phyloP scores from a whole-genome alignment of 2,888 invertebrate species.

The Molanna angustata region DNA sequence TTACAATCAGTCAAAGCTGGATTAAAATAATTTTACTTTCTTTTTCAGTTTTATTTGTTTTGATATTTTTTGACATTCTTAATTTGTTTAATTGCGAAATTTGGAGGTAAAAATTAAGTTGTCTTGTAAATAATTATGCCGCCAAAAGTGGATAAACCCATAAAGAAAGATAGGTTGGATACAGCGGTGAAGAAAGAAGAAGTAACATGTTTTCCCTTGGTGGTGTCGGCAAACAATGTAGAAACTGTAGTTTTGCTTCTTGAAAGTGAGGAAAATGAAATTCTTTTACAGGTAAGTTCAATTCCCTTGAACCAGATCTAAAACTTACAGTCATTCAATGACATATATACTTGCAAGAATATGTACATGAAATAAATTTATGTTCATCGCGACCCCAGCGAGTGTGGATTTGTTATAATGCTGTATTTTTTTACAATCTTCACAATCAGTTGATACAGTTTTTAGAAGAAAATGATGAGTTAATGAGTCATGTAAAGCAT shows the following conservation, averaged over 20 bases:
- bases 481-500: too few species aligned
- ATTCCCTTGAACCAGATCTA: background rate
- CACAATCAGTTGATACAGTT: too few species aligned
- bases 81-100: too few species aligned
- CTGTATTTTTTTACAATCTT: too few species aligned
- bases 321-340: background rate
- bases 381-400: too few species aligned
- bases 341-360: background rate
- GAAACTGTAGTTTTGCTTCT: conserved; percentile 48
- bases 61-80: too few species aligned
- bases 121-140: background rate
- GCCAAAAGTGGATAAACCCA: conserved; percentile 9
- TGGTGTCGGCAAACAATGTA: conserved; percentile 44
- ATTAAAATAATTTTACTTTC: too few species aligned
- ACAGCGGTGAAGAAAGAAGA: conserved; percentile 13
- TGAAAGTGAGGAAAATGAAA: conserved; percentile 46
- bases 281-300: conserved; percentile 50
- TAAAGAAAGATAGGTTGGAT: conserved; percentile 14
- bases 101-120: background rate
- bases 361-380: background rate
- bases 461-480: too few species aligned
- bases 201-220: conserved; percentile 11
- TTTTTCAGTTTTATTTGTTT: too few species aligned
- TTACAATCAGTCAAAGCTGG: too few species aligned
- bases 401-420: too few species aligned